These are phyloP conservation scores for Aproaerema taeniolella DNA, from an alignment of 2,888 invertebrate species.

Conservation along the genomic window DNA sequence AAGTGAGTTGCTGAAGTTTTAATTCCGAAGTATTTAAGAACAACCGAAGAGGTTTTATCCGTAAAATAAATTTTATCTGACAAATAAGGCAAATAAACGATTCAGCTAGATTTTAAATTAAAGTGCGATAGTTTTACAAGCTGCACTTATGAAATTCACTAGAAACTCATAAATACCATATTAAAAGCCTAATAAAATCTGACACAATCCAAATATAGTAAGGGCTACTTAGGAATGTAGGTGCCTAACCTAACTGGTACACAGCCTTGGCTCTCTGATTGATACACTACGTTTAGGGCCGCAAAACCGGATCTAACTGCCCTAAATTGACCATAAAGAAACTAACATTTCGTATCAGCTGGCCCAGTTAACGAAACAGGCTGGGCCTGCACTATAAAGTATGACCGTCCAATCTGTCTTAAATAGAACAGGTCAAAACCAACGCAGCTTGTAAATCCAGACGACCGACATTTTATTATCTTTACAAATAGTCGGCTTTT, in stretches of 20 bases:
- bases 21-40: no score
- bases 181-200: conserved; percentile 6
- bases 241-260: conserved; percentile 32
- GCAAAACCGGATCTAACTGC: conserved; percentile 59
- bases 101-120: no score
- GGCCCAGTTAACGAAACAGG: conserved; percentile 42
- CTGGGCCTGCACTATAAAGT: conserved; percentile 42
- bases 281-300: conserved; percentile 53
- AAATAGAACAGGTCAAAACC: conserved; percentile 51
- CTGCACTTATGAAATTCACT: conserved; percentile 1
- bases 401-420: conserved; percentile 40
- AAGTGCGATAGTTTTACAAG: no score
- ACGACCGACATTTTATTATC: conserved; percentile 32
- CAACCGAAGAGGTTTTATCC: no score
- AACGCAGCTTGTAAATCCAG: conserved; percentile 36
- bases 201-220: conserved; percentile 11
- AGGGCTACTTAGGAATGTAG: conserved; percentile 16
- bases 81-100: no score
- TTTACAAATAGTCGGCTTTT: conserved; percentile 18
- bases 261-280: conserved; percentile 51
- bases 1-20: no score
- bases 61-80: no score
- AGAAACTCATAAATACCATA: neutral
- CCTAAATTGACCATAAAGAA: conserved; percentile 59
- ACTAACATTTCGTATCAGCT: conserved; percentile 44